These are phyloP conservation scores for Pollachius pollachius DNA, from an alignment of 2,113 vertebrate genomes.

Conservation along the genomic window DNA sequence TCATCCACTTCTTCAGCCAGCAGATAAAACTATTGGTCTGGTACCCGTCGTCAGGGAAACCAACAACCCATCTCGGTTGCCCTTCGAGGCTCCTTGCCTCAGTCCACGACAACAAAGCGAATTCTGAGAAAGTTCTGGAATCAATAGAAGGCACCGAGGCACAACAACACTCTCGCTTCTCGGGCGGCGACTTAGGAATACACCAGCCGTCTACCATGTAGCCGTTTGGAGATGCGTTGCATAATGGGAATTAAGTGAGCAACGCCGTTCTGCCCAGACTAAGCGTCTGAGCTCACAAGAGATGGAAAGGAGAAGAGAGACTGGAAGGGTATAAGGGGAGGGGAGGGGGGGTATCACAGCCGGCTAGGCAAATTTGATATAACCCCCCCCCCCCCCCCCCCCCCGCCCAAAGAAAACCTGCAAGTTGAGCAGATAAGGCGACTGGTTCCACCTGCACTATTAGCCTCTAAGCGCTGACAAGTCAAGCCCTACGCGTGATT, in stretches of 20 bases:
- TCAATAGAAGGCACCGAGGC: conserved; percentile 32
- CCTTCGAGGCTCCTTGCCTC: conserved; percentile 38
- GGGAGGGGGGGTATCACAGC: conserved; percentile 9
- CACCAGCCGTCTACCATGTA: conserved; percentile 22
- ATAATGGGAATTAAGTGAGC: conserved; percentile 39
- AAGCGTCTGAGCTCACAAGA: conserved; percentile 10
- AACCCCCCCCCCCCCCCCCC: not conserved
- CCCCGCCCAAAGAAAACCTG: not conserved
- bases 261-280: conserved; percentile 24
- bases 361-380: conserved; percentile 17
- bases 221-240: conserved; percentile 49
- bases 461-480: no score
- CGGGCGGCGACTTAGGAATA: conserved; percentile 33
- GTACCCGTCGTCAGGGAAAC: conserved; percentile 50
- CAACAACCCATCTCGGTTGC: conserved; percentile 21
- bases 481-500: no score
- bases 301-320: not conserved
- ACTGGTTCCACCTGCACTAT: not conserved
- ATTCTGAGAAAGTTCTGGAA: conserved; percentile 27
- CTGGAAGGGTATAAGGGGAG: not conserved
- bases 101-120: conserved; percentile 35
- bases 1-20: conserved; percentile 6
- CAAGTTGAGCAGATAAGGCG: not conserved
- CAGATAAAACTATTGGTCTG: conserved; percentile 8
- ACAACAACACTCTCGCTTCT: not conserved